Evolutionary conservation across 1,140 invertebrate genomes (phyloP), one percentile per base, ranked within the genome.

Genomic region (Heliothis virescens): DNA sequence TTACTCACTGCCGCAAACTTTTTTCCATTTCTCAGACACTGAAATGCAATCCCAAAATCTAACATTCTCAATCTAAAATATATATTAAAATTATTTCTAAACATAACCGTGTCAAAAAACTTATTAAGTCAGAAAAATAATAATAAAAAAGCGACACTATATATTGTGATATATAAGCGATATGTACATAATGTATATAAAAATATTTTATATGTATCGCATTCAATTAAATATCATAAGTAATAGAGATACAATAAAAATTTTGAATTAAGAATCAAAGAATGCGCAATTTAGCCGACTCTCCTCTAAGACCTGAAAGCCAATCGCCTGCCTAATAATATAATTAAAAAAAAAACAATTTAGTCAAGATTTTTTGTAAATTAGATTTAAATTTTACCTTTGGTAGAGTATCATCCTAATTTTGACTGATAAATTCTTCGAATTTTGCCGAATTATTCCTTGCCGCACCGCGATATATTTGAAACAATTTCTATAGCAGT

Each of bases 11-110:
- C 93, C 93, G 90, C 89, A 94, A 83, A 94, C 83, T 93, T 94
- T 94, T 94, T 94, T 94, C 93, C 93, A 94, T 87, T 94, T 94
- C 80, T 94, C 93, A 91, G 92, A 94, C 91, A 93, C 93, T 94
- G 93, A 94, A 94, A 94, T 91, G 89, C 91, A 94, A 94, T 93
- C 83, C 85, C 85, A 94, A 91, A 86, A 86, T 86, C 93, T 94
- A 94, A 89, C 92, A 92, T 92, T 93, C 90, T 91, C 89, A 90
- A 73, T 78, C 86, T 89, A 92, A 84, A 86, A 76, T 83, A 81
- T 53, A 65, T 76, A 63, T 83, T 83, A 74, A 34, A 84, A 77
- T 76, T 79, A 59, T 78, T 76, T 78, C 53, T 81, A 79, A 79
- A 83, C 48, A 75, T 41, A 67, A 79, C 72, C 53, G 59, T 80